Percentiles rank a stretch among this genome's conserved stretches.
Evolutionary conservation across 2,113 vertebrate genomes (phyloP).

Genomic region (Brachyistius frenatus): DNA sequence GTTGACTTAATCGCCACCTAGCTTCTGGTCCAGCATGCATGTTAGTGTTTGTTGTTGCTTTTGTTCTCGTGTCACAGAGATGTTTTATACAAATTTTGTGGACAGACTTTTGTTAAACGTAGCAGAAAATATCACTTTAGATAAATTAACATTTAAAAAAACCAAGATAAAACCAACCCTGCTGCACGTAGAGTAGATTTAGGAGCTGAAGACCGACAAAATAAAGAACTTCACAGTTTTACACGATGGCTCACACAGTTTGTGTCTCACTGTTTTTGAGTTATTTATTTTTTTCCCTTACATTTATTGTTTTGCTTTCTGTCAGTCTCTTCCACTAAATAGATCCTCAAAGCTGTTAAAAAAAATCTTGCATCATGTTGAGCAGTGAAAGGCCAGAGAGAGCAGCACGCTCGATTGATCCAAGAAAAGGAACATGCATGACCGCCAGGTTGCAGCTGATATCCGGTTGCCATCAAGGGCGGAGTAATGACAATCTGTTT

Average conservation of each 20-base stretch:
- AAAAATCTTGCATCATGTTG: neutral
- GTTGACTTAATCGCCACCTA: too few species aligned
- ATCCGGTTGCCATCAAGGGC: slow-evolving; percentile 38
- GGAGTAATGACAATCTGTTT: neutral
- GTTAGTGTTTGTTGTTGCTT: too few species aligned
- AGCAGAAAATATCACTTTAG: too few species aligned
- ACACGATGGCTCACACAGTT: neutral
- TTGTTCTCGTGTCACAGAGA: too few species aligned
- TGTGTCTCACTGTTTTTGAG: too few species aligned
- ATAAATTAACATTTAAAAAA: neutral
- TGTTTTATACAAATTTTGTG: too few species aligned
- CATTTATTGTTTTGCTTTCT: neutral
- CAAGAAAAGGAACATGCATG: slow-evolving; percentile 19
- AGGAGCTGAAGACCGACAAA: neutral
- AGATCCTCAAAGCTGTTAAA: neutral
- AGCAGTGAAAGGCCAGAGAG: slow-evolving; percentile 4
- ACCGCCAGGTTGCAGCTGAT: slow-evolving; percentile 22
- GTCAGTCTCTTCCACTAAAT: neutral
- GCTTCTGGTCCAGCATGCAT: too few species aligned
- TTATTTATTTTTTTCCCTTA: neutral
- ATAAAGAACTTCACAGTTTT: neutral
- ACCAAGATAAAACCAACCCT: neutral
- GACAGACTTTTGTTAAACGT: too few species aligned
- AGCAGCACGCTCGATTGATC: neutral
- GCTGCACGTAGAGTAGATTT: neutral